Evolutionary conservation across 2,888 invertebrate genomes (phyloP), one percentile per base, ranked within the genome.

Genomic region (Drosophila fulvimacula): DNA sequence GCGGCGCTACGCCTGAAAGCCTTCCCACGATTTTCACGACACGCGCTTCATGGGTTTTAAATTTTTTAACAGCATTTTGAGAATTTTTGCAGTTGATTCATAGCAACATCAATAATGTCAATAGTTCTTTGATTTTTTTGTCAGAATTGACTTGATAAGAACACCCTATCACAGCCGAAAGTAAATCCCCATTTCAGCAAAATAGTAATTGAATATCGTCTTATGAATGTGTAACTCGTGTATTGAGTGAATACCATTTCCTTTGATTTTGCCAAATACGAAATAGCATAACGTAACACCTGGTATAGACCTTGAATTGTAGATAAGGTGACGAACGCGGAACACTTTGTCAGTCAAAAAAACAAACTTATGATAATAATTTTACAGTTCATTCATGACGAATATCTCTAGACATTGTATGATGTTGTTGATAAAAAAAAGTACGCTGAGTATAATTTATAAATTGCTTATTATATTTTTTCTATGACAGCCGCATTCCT

Each of bases 11-110:
- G 38, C 21, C 44, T 70, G 65, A 21, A 21, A 21, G 24, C 59
- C 73, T 76, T 81, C 72, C 71, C 72, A 80, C 51, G 69, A 21
- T 39, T 24, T 21, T 36, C 36, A 36, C 10, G 15, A 21, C 51
- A 59, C 56, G 27, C n/a, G 38, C 13, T 15, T 21, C 34, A 36
- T 19, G 9, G 21, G 27, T 48, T 53, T 46, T 68, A 17, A 64
- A 65, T 72, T 65, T 72, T 72, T 60, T 27, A 81, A 58, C 48
- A 52, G 32, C 24, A 17, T 68, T 68, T 61, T 69, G 74, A 32
- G 67, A 78, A 75, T 44, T 64, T 69, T 69, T 48, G 52, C 83
- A 83, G 55, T 73, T 81, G 78, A 62, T 55, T 64, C 57, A 73
- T 49, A 39, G 15, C 13, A 21, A 32, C 13, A 34, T 5, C 36